phyloP scores from a whole-genome alignment of 2,113 vertebrate species.

The Sardina pilchardus region DNA sequence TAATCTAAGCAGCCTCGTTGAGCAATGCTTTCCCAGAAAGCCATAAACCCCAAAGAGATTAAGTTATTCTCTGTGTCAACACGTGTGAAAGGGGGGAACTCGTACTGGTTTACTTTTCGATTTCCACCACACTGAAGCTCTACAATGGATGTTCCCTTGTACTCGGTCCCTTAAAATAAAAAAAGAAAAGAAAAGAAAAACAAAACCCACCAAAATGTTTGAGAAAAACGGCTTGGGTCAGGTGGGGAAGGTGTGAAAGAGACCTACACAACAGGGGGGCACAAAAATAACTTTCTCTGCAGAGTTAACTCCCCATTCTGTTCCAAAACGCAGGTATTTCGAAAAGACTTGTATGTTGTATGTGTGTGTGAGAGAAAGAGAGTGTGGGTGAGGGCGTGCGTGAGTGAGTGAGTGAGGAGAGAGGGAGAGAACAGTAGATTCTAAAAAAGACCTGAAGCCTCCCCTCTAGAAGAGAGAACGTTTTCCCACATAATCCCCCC shows the following conservation, averaged over 20 bases:
- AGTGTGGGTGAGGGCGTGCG: background rate
- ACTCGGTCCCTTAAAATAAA: conserved; percentile 11
- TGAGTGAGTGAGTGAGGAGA: background rate
- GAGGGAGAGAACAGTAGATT: background rate
- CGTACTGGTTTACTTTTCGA: conserved; percentile 20
- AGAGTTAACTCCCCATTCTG: background rate
- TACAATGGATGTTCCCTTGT: conserved; percentile 13
- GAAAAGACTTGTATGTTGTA: background rate
- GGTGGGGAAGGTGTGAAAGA: background rate
- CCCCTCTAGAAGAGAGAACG: background rate
- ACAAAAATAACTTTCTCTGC: background rate
- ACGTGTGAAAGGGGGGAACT: conserved; percentile 28
- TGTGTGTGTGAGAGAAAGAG: background rate
- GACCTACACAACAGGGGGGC: background rate
- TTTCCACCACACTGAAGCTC: conserved; percentile 29
- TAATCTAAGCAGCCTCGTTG: conserved; percentile 23
- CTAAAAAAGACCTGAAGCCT: background rate
- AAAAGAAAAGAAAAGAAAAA: background rate
- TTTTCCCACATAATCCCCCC: background rate
- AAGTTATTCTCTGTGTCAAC: conserved; percentile 30
- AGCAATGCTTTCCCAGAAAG: conserved; percentile 29
- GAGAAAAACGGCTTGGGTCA: background rate
- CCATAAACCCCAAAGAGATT: conserved; percentile 29
- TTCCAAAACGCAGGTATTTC: background rate
- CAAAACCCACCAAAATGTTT: background rate